These are phyloP conservation scores for Tenthredo notha DNA, from an alignment of 2,888 invertebrate genomes.

Conservation along the genomic window DNA sequence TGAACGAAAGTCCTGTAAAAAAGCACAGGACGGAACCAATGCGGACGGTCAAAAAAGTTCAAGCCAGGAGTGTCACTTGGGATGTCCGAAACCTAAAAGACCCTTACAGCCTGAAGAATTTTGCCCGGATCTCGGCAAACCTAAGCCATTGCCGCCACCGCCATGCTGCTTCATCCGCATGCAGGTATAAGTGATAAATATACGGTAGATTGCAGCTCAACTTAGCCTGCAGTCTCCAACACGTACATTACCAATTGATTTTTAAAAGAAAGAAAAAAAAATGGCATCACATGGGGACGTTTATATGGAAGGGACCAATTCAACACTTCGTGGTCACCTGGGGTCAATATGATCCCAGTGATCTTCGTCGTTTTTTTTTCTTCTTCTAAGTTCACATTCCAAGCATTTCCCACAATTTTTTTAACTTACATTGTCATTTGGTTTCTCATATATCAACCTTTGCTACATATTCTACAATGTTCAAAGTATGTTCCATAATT, in stretches of 20 bases:
- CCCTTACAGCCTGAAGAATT: constrained; percentile 36
- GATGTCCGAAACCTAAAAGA: constrained; percentile 28
- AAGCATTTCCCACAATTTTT: too few species aligned
- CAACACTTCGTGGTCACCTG: too few species aligned
- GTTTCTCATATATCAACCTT: too few species aligned
- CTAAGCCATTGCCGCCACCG: not conserved
- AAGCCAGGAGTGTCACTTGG: not conserved
- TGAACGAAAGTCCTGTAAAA: constrained; percentile 4
- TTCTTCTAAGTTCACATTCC: too few species aligned
- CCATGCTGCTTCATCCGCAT: constrained; percentile 42
- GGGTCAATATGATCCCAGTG: too few species aligned
- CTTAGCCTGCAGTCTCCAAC: not conserved
- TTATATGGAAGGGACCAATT: too few species aligned
- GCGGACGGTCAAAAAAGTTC: not conserved
- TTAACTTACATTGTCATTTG: too few species aligned
- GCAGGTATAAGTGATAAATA: constrained; percentile 14
- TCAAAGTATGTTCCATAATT: not conserved
- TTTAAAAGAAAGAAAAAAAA: not conserved
- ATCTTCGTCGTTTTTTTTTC: too few species aligned
- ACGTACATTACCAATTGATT: not conserved
- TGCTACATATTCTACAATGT: too few species aligned
- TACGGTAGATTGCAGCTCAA: not conserved
- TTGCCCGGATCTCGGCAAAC: constrained; percentile 11
- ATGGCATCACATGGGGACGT: too few species aligned
- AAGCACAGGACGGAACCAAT: not conserved